Base-by-base conservation (phyloP, 2,888 invertebrate genomes). In the Chrysotoxum bicinctum region DNA sequence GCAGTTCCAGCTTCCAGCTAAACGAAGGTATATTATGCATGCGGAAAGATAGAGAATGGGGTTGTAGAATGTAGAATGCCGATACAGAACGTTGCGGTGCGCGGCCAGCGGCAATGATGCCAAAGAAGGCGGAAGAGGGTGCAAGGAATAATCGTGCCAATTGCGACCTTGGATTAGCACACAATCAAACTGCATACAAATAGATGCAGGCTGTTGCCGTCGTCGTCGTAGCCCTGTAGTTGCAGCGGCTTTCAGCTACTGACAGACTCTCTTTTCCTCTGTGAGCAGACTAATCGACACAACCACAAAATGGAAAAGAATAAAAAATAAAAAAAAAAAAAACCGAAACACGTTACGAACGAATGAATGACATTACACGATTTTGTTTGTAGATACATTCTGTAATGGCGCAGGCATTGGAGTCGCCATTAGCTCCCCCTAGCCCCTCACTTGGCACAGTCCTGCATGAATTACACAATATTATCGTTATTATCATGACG, bases 401-500 rank as follows among this genome's bases (percentile, higher is more conserved):
- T 72, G 40, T 35, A 79, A 21, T 50, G 80, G 76, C 76, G 62
- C 72, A 74, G 43, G 45, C 52, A 62, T 32, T 40, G 23, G 43
- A 64, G 64, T 48, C 32, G 19, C 62, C 50, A 58, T 56, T 23
- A 32, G 10, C 16, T 35, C 43, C 2, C 50, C 54, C 23, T 4
- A 3, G 6, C 30, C 30, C 50, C 35, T 50, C 10, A 37, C 23
- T 52, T 45, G 40, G 35, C 23, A 62, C 70, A 21, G 64, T 68
- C 72, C 76, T 84, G 84, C 80, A 81, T 91, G 90, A 91, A 90
- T 90, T 90, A 89, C 85, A 89, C 90, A 89, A 91, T n/a, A n/a
- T 91, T 90, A 91, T 90, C 89, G 89, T 89, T 89, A 89, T 89
- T 90, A 91, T 91, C 88, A 90, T 88, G 89, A 91, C 89, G 89